Evolutionary conservation across 2,113 vertebrate genomes (phyloP).

Genomic region (Grantiella picta): DNA sequence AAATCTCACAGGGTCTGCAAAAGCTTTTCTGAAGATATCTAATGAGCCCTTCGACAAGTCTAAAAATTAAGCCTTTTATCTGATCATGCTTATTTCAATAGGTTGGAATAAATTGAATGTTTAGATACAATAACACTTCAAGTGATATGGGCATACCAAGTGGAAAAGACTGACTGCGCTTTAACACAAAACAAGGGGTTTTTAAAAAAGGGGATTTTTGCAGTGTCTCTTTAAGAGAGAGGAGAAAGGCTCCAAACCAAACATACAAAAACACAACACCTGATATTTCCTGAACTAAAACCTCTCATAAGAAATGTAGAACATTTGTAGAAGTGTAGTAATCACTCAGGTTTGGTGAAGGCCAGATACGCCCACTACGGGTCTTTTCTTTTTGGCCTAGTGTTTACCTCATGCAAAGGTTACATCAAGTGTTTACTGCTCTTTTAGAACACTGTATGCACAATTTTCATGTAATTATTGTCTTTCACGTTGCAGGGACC

Average conservation of each 20-base stretch:
- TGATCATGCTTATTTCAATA: not conserved
- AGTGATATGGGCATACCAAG: not conserved
- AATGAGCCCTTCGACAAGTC: not conserved
- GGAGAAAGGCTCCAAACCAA: accelerated
- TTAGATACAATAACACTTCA: not conserved
- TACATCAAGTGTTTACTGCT: not conserved
- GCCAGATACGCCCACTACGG: not conserved
- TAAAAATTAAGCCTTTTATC: not conserved
- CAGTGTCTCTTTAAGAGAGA: not conserved
- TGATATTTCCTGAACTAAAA: not conserved
- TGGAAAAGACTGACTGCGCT: not conserved
- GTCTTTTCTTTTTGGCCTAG: not conserved
- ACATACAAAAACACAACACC: accelerated
- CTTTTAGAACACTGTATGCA: not conserved
- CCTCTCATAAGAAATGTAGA: not conserved
- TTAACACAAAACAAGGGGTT: not conserved
- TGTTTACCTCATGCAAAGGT: not conserved
- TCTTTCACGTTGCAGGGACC: accelerated
- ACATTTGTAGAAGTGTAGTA: not conserved
- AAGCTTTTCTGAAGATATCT: not conserved
- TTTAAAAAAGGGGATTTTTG: not conserved
- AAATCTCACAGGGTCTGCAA: not conserved
- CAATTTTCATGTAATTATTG: not conserved
- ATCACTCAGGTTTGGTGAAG: not conserved
- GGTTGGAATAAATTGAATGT: not conserved